Evolutionary conservation across 2,113 vertebrate genomes (phyloP).

Genomic region (Pterophyllum scalare): DNA sequence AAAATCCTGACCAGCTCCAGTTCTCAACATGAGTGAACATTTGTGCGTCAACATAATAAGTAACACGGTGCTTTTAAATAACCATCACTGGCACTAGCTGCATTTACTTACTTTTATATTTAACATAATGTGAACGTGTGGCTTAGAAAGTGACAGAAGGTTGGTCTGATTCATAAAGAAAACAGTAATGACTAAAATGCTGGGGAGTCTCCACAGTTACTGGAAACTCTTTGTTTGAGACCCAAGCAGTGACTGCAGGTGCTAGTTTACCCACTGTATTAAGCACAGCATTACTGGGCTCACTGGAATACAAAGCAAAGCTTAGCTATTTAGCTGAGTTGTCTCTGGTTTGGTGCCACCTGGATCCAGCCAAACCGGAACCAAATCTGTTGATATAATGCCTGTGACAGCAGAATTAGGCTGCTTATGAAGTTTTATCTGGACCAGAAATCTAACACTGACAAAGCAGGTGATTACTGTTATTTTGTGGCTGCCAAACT

Average conservation of each 20-base stretch:
- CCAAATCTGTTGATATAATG: constrained; percentile 13
- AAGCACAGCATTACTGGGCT: neutral
- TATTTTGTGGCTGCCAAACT: constrained; percentile 13
- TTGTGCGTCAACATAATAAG: no score
- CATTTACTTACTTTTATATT: no score
- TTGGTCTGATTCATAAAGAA: no score
- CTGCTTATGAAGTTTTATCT: constrained; percentile 14
- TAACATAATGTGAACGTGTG: no score
- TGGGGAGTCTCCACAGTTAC: no score
- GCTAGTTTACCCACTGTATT: neutral
- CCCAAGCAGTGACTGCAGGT: neutral
- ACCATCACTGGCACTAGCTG: no score
- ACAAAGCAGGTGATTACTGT: constrained; percentile 15
- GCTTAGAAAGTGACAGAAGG: no score
- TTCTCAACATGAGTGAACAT: no score
- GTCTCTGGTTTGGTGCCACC: constrained; percentile 7
- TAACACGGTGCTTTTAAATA: no score
- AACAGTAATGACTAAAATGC: no score
- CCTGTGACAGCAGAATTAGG: constrained; percentile 12
- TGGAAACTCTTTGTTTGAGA: neutral
- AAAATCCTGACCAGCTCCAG: no score
- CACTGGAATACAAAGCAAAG: neutral
- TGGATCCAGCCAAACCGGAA: neutral
- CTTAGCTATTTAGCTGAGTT: neutral
- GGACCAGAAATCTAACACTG: constrained; percentile 10